Percentiles rank a stretch among this genome's conserved stretches.
These are phyloP conservation scores for Urocynchramus pylzowi DNA, from an alignment of 2,113 vertebrate genomes.

Conservation along the genomic window DNA sequence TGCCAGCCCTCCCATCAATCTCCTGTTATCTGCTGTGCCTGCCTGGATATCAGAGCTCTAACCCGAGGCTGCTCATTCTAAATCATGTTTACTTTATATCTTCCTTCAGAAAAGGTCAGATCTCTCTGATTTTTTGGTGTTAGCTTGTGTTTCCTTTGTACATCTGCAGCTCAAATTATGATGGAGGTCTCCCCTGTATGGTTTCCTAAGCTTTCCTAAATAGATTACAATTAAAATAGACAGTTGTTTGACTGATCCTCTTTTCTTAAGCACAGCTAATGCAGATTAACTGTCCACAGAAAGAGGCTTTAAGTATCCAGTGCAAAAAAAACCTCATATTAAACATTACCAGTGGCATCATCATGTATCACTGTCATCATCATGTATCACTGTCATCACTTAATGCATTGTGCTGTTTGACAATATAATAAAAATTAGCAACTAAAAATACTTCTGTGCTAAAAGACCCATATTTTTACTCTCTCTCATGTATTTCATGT, in stretches of 20 bases:
- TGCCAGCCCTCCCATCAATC: not conserved
- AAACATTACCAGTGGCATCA: not conserved
- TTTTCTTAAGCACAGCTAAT: constrained; percentile 27
- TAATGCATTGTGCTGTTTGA: not conserved
- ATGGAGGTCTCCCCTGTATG: not conserved
- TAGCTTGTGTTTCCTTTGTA: not conserved
- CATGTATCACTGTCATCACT: not conserved
- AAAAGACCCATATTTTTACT: not conserved
- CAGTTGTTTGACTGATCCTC: not conserved
- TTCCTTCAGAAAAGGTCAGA: not conserved
- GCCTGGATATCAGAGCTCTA: not conserved
- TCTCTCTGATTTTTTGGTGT: not conserved
- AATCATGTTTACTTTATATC: not conserved
- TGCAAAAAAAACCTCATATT: not conserved
- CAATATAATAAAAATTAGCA: not conserved
- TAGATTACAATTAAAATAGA: constrained; percentile 23
- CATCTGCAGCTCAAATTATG: not conserved
- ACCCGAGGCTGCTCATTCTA: not conserved
- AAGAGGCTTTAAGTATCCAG: not conserved
- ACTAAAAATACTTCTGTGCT: not conserved
- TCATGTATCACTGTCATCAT: not conserved
- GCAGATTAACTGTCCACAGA: not conserved
- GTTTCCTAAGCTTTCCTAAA: not conserved
- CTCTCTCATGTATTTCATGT: not conserved
- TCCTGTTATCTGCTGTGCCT: not conserved